Conservation (phyloP, 2,888 invertebrate species). For the Cephus nigrinus region DNA sequence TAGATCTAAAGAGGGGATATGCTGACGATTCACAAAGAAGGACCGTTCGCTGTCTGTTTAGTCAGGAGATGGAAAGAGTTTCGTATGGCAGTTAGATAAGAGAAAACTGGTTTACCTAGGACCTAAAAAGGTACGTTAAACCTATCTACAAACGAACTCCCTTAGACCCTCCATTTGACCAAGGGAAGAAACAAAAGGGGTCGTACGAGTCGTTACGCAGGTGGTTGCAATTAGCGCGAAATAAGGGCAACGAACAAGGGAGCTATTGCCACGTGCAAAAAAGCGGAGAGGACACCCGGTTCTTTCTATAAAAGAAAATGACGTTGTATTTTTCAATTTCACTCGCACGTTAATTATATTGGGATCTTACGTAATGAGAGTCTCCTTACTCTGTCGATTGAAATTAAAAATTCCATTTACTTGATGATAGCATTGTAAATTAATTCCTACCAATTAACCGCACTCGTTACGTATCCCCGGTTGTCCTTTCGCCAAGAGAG, state of each 20-base stretch:
- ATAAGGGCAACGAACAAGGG: constrained; percentile 2
- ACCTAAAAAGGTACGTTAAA: background rate
- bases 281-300: background rate
- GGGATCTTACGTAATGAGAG: background rate
- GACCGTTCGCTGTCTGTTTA: background rate
- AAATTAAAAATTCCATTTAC: background rate
- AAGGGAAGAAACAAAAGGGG: background rate
- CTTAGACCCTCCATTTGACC: background rate
- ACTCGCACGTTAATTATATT: background rate
- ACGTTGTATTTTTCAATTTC: background rate
- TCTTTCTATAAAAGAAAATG: background rate
- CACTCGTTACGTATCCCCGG: background rate
- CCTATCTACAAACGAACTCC: background rate
- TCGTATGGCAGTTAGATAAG: background rate
- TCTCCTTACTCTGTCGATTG: background rate
- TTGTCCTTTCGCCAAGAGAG: background rate
- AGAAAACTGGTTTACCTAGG: background rate
- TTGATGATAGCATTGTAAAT: background rate
- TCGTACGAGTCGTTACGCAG: constrained; percentile 17
- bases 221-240: constrained; percentile 24
- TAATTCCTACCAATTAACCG: background rate
- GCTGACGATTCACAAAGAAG: background rate
- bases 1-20: background rate
- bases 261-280: background rate
- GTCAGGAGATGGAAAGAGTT: background rate